Evolutionary conservation across 2,888 invertebrate genomes (phyloP), one percentile per base, ranked within the genome.

Genomic region (Parnassius glacialis): DNA sequence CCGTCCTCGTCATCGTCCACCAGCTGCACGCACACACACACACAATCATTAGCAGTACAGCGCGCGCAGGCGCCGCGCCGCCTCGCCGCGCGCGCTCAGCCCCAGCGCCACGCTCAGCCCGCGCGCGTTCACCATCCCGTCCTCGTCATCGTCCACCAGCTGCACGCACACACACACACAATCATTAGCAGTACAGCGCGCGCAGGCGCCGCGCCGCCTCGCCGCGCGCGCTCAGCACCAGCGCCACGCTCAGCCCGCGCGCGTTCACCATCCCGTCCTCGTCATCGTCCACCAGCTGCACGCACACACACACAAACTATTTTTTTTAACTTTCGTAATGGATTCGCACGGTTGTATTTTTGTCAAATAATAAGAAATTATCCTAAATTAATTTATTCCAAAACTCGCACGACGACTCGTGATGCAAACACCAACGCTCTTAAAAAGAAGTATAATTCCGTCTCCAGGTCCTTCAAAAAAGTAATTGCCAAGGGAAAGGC

Each of bases 1-100:
- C 97, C 97, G 78, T 97, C 96, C 59, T 94, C 94, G 78, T 97
- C 96, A 70, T 94, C 93, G 88, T 99, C 99, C 90, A 98, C 94
- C 65, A 60, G 13, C 60, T 60, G 41, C 34, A 7, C 7, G 7
- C 34, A 34, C 5, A 1, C n/a, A n/a, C n/a, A n/a, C n/a, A n/a
- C n/a, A n/a, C n/a, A n/a, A n/a, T n/a, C n/a, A n/a, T n/a, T n/a
- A n/a, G 55, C 96, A 95, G 87, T 97, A 99, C 58, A 99, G 88
- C 34, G 99, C 93, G 72, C 97, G 96, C 55, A 99, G 90, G 61
- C 97, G 94, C 64, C 96, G 94, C 10, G 95, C 93, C 12, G 96
- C 93, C 77, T 98, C 98, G 2, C 94, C 96, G 25, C 96, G 94
- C 59, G 96, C 94, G 56, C 97, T 94, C 66, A 97, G 90, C 2